Evolutionary conservation across 1,140 invertebrate species (phyloP).

Genomic region (Reticulitermes speratus): DNA sequence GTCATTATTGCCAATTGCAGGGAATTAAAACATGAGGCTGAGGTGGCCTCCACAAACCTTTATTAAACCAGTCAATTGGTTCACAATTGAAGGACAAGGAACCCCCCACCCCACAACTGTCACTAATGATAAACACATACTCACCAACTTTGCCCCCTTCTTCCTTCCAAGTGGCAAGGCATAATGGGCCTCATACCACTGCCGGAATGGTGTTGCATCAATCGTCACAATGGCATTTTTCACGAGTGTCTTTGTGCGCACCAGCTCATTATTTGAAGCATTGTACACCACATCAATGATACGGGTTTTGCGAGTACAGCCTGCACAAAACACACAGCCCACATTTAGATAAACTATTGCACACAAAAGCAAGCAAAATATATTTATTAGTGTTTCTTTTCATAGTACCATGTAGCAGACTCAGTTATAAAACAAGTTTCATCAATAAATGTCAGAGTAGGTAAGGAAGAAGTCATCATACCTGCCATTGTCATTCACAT

Average conservation of each 20-base stretch:
- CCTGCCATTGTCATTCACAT: conserved; percentile 13
- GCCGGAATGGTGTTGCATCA: conserved; percentile 97
- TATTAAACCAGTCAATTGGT: no score
- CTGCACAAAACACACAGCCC: conserved; percentile 46
- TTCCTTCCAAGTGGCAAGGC: conserved; percentile 91
- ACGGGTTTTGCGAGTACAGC: conserved; percentile 88
- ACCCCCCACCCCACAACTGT: no score
- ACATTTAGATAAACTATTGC: conserved; percentile 10
- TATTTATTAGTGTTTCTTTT: no score
- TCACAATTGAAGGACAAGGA: no score
- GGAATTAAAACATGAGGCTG: no score
- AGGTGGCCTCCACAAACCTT: no score
- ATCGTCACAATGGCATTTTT: conserved; percentile 98
- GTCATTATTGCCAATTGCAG: no score
- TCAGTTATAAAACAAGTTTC: not conserved
- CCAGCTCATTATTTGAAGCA: conserved; percentile 98
- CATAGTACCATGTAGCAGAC: not conserved
- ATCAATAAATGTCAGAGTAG: conserved; percentile 29
- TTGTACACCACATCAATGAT: conserved; percentile 99
- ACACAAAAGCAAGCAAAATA: no score
- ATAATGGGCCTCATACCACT: conserved; percentile 99
- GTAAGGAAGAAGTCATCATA: conserved; percentile 34
- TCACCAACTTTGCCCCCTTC: conserved; percentile 92
- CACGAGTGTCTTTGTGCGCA: conserved; percentile 98
- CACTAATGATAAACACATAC: conserved; percentile 39